A percentile compares a stretch with the other conserved stretches of the same genome.
These are phyloP conservation scores for Proterorhinus semilunaris DNA, from an alignment of 2,113 vertebrate genomes.

Conservation along the genomic window DNA sequence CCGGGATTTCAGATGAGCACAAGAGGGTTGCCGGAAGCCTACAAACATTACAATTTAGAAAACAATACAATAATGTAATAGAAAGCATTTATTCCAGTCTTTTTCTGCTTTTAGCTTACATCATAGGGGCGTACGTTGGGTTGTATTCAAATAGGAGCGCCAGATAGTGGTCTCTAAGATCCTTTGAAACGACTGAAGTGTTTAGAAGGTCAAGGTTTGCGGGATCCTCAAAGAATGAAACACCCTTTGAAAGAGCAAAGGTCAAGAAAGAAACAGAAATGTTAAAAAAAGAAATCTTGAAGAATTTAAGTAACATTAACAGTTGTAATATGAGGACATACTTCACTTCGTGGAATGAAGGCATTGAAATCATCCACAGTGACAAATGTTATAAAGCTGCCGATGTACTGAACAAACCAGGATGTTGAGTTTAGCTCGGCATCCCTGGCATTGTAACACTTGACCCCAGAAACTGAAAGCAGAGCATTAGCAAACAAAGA, in stretches of 20 bases:
- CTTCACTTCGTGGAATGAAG: slow-evolving; percentile 43
- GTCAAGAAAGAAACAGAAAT: background rate
- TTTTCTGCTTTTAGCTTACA: slow-evolving; percentile 39
- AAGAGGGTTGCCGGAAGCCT: slow-evolving; percentile 43
- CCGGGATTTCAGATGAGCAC: slow-evolving; percentile 44
- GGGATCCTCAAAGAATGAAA: slow-evolving; percentile 49
- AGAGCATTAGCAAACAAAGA: background rate
- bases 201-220: slow-evolving; percentile 67
- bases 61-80: no score
- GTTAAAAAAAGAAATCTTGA: background rate
- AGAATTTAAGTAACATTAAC: background rate
- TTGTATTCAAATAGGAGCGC: slow-evolving; percentile 43
- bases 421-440: slow-evolving; percentile 56
- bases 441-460: slow-evolving; percentile 55
- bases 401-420: slow-evolving; percentile 58
- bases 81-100: no score
- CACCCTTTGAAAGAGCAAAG: slow-evolving; percentile 35
- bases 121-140: slow-evolving; percentile 40
- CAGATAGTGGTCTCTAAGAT: slow-evolving; percentile 47
- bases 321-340: slow-evolving; percentile 11
- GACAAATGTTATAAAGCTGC: slow-evolving; percentile 58
- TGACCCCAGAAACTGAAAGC: slow-evolving; percentile 38
- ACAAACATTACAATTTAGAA: background rate
- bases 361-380: slow-evolving; percentile 47
- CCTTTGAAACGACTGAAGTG: slow-evolving; percentile 33